These are phyloP conservation scores for Kradibia gibbosae DNA, from an alignment of 1,140 invertebrate species.

Conservation along the genomic window DNA sequence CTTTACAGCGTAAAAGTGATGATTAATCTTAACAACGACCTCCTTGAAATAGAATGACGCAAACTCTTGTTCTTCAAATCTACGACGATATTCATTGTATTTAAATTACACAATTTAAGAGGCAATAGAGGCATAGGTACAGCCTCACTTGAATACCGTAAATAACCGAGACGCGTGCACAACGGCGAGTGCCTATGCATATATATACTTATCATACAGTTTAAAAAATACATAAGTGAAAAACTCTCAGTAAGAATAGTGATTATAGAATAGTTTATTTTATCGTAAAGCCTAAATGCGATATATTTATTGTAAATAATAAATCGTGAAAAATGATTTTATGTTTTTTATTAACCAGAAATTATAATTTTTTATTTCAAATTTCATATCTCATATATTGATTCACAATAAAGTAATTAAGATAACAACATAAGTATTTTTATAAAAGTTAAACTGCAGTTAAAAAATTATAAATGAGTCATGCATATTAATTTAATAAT, in stretches of 20 bases:
- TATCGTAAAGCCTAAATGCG: no score
- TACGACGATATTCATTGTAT: slow-evolving; percentile 56
- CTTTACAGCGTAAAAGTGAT: slow-evolving; percentile 45
- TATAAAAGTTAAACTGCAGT: no score
- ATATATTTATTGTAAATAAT: no score
- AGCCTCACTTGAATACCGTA: background rate
- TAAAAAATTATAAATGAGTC: no score
- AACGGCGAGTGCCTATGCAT: background rate
- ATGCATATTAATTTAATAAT: no score
- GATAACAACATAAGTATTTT: no score
- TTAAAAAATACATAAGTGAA: background rate
- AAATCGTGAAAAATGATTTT: no score
- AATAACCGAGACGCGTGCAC: background rate
- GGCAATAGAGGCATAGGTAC: slow-evolving; percentile 52
- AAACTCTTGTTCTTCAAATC: slow-evolving; percentile 47
- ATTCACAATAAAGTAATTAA: no score
- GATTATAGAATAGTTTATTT: no score
- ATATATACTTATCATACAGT: background rate
- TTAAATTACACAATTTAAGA: slow-evolving; percentile 20
- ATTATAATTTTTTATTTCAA: no score
- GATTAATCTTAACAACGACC: slow-evolving; percentile 54
- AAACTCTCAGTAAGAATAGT: background rate
- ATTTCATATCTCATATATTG: no score
- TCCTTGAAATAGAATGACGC: background rate
- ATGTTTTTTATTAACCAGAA: no score